Conservation (phyloP, 2,888 invertebrate genomes). For the Ceriagrion tenellum region DNA sequence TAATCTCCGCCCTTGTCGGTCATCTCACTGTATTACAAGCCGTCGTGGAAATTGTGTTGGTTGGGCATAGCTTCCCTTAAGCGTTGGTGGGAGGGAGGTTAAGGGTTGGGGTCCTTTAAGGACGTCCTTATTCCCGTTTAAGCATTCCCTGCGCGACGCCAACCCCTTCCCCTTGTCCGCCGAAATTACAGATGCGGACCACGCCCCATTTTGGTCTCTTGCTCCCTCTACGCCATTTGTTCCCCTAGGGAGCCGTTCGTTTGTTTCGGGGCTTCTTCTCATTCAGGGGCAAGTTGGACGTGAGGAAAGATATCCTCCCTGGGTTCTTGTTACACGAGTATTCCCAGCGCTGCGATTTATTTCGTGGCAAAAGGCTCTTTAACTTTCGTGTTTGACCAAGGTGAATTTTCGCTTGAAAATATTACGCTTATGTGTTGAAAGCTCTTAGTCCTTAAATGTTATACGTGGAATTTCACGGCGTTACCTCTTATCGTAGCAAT, state of each 20-base stretch:
- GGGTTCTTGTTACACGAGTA: neutral
- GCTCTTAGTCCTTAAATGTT: too few relatives aligned
- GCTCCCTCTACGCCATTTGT: neutral
- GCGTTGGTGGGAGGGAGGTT: neutral
- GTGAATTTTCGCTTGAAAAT: neutral
- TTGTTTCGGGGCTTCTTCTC: neutral
- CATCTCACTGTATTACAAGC: too few relatives aligned
- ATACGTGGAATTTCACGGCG: too few relatives aligned
- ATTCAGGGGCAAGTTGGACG: neutral
- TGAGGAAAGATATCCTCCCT: neutral
- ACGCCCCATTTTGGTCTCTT: neutral
- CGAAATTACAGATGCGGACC: slow-evolving; percentile 20
- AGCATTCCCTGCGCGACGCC: neutral
- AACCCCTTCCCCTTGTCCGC: neutral
- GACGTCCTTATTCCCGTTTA: neutral
- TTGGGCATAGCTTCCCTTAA: neutral
- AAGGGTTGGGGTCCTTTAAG: neutral
- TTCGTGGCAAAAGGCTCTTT: neutral
- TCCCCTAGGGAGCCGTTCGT: neutral
- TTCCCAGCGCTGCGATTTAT: neutral
- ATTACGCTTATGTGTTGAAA: neutral
- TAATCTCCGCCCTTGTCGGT: too few relatives aligned
- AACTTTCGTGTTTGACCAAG: neutral
- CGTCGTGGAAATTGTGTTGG: too few relatives aligned
- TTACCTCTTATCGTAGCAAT: too few relatives aligned